Evolutionary conservation across 2,888 invertebrate species (phyloP).

Genomic region (Mimachlamys varia): DNA sequence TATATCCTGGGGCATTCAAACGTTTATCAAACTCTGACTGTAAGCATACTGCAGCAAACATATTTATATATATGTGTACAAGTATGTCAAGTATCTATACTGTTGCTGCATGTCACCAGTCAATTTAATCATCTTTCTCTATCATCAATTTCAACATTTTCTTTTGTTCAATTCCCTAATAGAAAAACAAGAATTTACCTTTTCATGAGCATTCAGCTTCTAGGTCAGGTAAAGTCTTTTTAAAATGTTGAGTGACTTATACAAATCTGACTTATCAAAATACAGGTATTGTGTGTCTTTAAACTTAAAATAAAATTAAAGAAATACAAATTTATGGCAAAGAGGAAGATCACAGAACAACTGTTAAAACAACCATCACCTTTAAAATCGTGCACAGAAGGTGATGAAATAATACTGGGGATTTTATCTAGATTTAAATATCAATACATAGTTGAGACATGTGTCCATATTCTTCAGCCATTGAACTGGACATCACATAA

Average conservation of each 20-base stretch:
- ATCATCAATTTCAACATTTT: neutral
- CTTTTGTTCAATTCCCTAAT: neutral
- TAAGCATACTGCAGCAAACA: neutral
- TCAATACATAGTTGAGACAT: neutral
- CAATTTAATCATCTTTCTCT: neutral
- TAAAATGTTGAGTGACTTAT: too few species aligned
- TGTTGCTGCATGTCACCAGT: neutral
- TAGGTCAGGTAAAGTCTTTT: too few species aligned
- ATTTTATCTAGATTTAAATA: neutral
- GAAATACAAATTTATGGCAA: neutral
- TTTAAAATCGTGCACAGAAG: neutral
- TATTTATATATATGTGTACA: neutral
- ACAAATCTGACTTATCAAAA: too few species aligned
- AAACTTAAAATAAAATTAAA: neutral
- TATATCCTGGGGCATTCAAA: conserved; percentile 2
- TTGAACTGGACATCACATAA: neutral
- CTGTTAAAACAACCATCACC: neutral
- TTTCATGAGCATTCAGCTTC: too few species aligned
- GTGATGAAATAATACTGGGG: neutral
- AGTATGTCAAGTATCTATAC: neutral
- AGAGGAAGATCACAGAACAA: neutral
- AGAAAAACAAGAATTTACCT: neutral
- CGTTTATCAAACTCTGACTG: neutral
- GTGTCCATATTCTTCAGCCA: neutral
- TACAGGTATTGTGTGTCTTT: too few species aligned